A percentile compares a stretch with the other conserved stretches of the same genome.
Conservation (phyloP, 2,797 vertebrate species). For the Anguilla anguilla region DNA sequence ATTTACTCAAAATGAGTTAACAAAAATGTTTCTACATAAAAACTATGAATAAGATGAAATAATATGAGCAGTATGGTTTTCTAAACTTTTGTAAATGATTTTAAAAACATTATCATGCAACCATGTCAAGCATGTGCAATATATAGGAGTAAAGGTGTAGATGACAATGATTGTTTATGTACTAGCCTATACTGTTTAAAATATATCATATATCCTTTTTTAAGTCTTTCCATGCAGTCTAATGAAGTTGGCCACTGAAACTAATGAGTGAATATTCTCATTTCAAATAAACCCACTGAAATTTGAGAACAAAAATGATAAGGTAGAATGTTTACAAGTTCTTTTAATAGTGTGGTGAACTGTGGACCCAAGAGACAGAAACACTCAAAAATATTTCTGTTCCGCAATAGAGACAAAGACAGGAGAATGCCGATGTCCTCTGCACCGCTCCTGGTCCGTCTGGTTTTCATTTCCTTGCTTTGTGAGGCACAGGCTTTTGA, state of each 20-base stretch:
- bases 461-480: conserved; percentile 52
- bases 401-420: conserved; percentile 47
- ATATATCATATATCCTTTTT: conserved; percentile 21
- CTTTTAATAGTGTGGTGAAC: conserved; percentile 36
- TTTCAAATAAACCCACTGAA: conserved; percentile 22
- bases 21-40: not conserved
- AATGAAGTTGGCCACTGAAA: too few species aligned
- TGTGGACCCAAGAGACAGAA: conserved; percentile 33
- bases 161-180: not conserved
- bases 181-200: not conserved
- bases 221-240: conserved; percentile 19
- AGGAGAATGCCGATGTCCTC: conserved; percentile 40
- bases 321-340: conserved; percentile 31
- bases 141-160: not conserved
- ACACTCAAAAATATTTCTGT: conserved; percentile 40
- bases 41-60: not conserved
- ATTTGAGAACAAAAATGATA: conserved; percentile 20
- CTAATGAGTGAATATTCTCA: conserved; percentile 27
- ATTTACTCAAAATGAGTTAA: not conserved
- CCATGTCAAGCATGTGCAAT: not conserved
- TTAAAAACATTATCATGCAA: not conserved
- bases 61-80: not conserved
- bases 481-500: conserved; percentile 33
- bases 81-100: not conserved
- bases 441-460: conserved; percentile 35